Base-by-base conservation (phyloP, 2,888 invertebrate species). In the Drosophila merina region DNA sequence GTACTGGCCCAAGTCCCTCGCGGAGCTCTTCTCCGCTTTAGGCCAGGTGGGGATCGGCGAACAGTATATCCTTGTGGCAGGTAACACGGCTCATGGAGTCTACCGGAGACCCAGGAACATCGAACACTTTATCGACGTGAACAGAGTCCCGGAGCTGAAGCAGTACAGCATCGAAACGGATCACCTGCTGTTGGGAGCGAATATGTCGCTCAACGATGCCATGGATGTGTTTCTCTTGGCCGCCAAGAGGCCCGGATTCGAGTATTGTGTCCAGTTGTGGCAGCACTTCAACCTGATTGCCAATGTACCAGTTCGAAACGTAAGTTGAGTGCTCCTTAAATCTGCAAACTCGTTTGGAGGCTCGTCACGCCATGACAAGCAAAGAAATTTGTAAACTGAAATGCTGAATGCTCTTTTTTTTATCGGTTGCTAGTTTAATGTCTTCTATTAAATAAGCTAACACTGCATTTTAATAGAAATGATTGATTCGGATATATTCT, bases 21-120 rank as follows among this genome's bases (percentile, higher is more conserved):
- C 33, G 0, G 82, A 91, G 9, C 52, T 90, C 8, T 89, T 89
- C 20, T 50, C 58, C 1, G 75, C 83, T 0, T 72, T 96, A n/a
- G 83, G 91, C 0, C 62, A 83, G 28, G 57, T 81, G 2, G 54
- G 76, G 45, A 60, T 8, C 7, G 90, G 91, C 2, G 92, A 82
- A 3, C 26, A 20, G 4, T 95, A 95, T 75, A 93, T 94, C 87
- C 88, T 96, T n/a, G 93, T 96, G 0, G 94, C 94, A n/a, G 96
- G 96, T 10, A 96, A 96, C 86, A 96, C 96, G 1, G 95, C 94
- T 1, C 94, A 94, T 91, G 97, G 96, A 1, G 92, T 93, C 0
- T 93, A 91, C 74, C 90, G 92, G 7, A 83, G 91, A 2, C 49
- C 79, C 0, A 42, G 55, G 2, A 67, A 70, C 3, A 77, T 90